These are phyloP conservation scores for Sussaba pulchella DNA, from an alignment of 2,888 invertebrate genomes.

Conservation along the genomic window DNA sequence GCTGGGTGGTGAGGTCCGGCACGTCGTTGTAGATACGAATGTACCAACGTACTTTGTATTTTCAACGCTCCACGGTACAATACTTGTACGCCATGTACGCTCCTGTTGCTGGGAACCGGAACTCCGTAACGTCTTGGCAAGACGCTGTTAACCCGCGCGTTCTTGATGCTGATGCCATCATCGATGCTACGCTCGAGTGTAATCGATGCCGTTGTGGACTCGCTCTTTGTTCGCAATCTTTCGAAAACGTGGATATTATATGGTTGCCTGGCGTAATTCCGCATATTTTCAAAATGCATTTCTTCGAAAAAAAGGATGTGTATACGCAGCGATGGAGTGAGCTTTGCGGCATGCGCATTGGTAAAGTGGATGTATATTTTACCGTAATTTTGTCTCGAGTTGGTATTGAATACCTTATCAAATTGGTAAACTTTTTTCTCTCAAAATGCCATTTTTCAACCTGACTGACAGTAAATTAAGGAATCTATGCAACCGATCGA, in stretches of 20 bases:
- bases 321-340: not conserved
- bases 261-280: constrained; percentile 1
- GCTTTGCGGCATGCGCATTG: not conserved
- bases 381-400: too few species aligned
- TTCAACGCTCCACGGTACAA: constrained; percentile 4
- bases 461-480: too few species aligned
- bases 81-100: constrained; percentile 32
- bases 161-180: constrained; percentile 40
- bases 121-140: constrained; percentile 49
- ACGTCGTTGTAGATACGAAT: constrained; percentile 46
- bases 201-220: constrained; percentile 44
- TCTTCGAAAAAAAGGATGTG: not conserved
- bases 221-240: too few species aligned
- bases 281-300: constrained; percentile 30
- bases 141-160: constrained; percentile 39
- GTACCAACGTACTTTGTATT: constrained; percentile 20
- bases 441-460: too few species aligned
- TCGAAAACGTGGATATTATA: not conserved
- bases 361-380: too few species aligned
- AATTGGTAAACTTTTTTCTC: too few species aligned
- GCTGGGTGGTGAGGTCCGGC: constrained; percentile 51
- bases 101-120: constrained; percentile 63
- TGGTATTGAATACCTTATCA: too few species aligned
- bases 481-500: too few species aligned
- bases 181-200: constrained; percentile 34